Percentiles rank a stretch among this genome's conserved stretches.
phyloP scores from a whole-genome alignment of 2,888 invertebrate species.

The Parnassius mnemosyne region DNA sequence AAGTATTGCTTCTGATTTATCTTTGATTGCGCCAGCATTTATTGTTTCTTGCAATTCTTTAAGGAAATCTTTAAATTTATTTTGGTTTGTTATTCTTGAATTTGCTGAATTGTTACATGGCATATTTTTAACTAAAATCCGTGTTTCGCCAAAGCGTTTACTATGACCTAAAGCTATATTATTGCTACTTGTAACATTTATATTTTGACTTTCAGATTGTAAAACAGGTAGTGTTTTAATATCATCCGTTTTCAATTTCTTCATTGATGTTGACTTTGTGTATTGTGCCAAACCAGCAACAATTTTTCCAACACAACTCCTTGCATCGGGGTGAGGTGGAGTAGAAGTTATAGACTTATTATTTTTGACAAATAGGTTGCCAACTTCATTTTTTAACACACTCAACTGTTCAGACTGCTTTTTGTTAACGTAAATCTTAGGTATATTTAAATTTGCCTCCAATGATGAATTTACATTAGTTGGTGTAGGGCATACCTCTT shows the following conservation, averaged over 20 bases:
- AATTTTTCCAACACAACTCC: conserved; percentile 11
- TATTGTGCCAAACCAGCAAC: conserved; percentile 21
- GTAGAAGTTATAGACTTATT: not conserved
- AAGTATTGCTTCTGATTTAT: conserved; percentile 24
- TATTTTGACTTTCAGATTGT: conserved; percentile 5
- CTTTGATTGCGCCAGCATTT: conserved; percentile 46
- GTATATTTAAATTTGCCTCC: conserved; percentile 40
- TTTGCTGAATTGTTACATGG: conserved; percentile 5
- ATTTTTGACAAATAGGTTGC: conserved; percentile 1
- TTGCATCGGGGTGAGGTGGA: conserved; percentile 1
- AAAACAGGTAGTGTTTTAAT: not conserved
- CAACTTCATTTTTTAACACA: conserved; percentile 4
- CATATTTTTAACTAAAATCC: conserved; percentile 11
- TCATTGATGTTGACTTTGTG: conserved; percentile 7
- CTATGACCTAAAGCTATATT: conserved; percentile 2
- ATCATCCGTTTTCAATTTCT: conserved; percentile 3
- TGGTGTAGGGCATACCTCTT: conserved; percentile 31
- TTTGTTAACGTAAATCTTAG: conserved; percentile 49
- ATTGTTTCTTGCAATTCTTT: conserved; percentile 52
- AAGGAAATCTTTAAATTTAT: conserved; percentile 44
- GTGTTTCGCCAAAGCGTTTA: conserved; percentile 5
- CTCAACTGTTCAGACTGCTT: conserved; percentile 37
- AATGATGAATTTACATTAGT: conserved; percentile 37
- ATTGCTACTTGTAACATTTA: conserved; percentile 3
- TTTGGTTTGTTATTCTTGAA: conserved; percentile 15